These are phyloP conservation scores for Athetis lepigone DNA, from an alignment of 2,888 invertebrate genomes.

Conservation along the genomic window DNA sequence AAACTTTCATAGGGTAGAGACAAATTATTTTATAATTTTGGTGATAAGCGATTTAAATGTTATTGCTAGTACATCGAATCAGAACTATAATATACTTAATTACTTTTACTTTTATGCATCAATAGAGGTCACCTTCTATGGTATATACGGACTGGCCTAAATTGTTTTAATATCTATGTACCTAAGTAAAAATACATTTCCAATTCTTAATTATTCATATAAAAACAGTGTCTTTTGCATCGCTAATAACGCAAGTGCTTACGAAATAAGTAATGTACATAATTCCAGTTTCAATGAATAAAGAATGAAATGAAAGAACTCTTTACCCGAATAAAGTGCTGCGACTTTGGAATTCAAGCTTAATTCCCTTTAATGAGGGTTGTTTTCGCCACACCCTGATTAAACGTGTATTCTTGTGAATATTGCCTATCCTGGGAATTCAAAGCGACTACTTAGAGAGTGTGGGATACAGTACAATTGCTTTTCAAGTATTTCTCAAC, in stretches of 20 bases:
- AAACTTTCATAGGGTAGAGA: not conserved
- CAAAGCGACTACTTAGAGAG: constrained; percentile 22
- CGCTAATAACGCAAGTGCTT: constrained; percentile 25
- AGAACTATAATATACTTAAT: too few relatives aligned
- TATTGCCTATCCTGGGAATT: constrained; percentile 38
- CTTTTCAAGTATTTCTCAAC: constrained; percentile 35
- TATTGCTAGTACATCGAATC: too few relatives aligned
- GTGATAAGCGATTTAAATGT: too few relatives aligned
- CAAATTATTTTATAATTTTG: too few relatives aligned
- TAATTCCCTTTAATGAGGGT: constrained; percentile 56
- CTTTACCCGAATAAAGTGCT: constrained; percentile 37
- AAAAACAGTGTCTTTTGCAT: not conserved
- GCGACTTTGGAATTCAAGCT: constrained; percentile 51
- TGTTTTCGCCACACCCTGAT: constrained; percentile 50
- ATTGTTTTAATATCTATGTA: not conserved
- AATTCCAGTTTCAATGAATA: constrained; percentile 54
- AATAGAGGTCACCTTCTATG: not conserved
- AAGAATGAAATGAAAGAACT: constrained; percentile 55
- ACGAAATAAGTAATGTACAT: constrained; percentile 26
- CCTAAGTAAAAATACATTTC: not conserved
- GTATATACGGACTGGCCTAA: too few relatives aligned
- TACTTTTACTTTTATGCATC: too few relatives aligned
- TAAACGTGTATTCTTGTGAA: constrained; percentile 53
- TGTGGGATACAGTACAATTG: constrained; percentile 31
- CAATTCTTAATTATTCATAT: constrained; percentile 7